These are phyloP conservation scores for Thymelicus sylvestris DNA, from an alignment of 2,888 invertebrate species.

Conservation along the genomic window DNA sequence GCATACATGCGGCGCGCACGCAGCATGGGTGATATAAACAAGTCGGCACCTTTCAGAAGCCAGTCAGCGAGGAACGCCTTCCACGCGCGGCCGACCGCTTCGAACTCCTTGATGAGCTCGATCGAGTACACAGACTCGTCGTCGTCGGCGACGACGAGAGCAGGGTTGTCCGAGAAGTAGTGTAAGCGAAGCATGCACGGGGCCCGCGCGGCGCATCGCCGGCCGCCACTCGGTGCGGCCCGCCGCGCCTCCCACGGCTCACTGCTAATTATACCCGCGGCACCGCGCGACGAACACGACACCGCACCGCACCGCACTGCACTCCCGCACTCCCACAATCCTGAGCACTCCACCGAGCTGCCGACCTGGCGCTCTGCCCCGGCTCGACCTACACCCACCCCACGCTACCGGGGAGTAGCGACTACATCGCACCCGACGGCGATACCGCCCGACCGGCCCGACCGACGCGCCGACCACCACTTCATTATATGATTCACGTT, in stretches of 20 bases:
- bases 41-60: conserved; percentile 80
- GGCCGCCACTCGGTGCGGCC: conserved; percentile 76
- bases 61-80: conserved; percentile 90
- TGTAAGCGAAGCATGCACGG: conserved; percentile 92
- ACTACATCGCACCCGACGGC: conserved; percentile 49
- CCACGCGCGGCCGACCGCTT: conserved; percentile 90
- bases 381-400: conserved; percentile 50
- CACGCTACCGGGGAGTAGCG: conserved; percentile 49
- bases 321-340: conserved; percentile 48
- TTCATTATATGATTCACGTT: conserved; percentile 43
- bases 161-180: conserved; percentile 92
- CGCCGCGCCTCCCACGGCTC: conserved; percentile 81
- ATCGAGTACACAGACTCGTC: conserved; percentile 89
- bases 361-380: conserved; percentile 42
- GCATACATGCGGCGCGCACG: conserved; percentile 29
- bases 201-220: conserved; percentile 77
- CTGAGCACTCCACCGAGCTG: conserved; percentile 34
- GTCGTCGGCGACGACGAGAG: conserved; percentile 86
- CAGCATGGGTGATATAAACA: conserved; percentile 47
- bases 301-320: conserved; percentile 54
- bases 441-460: conserved; percentile 37
- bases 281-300: conserved; percentile 53
- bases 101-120: conserved; percentile 95
- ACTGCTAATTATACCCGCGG: conserved; percentile 78
- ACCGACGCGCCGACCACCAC: conserved; percentile 37